Conservation (phyloP, 2,113 vertebrate genomes). For the Mola mola region DNA sequence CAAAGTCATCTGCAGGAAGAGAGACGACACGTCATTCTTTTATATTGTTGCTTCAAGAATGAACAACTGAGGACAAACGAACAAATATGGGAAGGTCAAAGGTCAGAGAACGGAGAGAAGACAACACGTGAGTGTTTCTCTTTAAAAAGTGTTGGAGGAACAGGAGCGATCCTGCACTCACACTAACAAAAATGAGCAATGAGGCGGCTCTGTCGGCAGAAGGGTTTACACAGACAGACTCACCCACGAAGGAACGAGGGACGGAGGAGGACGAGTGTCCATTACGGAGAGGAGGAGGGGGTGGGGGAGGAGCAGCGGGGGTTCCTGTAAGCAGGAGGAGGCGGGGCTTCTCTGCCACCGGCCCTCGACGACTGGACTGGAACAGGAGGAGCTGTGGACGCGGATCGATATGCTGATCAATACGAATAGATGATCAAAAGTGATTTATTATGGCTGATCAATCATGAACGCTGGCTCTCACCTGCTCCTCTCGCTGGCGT, state of each 20-base stretch:
- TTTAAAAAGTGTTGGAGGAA: too few relatives aligned
- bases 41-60: background rate
- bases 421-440: background rate
- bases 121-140: too few relatives aligned
- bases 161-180: too few relatives aligned
- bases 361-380: constrained; percentile 76
- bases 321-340: constrained; percentile 89
- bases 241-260: constrained; percentile 89
- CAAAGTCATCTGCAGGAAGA: constrained; percentile 90
- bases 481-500: constrained; percentile 73
- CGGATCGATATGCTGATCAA: background rate
- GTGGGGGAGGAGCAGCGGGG: constrained; percentile 86
- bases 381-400: constrained; percentile 79
- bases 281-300: constrained; percentile 89
- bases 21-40: too few relatives aligned
- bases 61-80: background rate
- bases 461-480: too few relatives aligned
- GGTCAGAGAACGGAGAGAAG: background rate
- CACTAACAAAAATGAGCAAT: too few relatives aligned
- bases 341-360: constrained; percentile 87
- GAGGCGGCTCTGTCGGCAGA: too few relatives aligned
- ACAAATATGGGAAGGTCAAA: background rate
- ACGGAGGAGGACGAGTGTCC: constrained; percentile 87
- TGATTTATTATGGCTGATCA: too few relatives aligned
- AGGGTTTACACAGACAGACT: too few relatives aligned